Conservation (phyloP, 2,888 invertebrate species). For the Sepioteuthis lessoniana region DNA sequence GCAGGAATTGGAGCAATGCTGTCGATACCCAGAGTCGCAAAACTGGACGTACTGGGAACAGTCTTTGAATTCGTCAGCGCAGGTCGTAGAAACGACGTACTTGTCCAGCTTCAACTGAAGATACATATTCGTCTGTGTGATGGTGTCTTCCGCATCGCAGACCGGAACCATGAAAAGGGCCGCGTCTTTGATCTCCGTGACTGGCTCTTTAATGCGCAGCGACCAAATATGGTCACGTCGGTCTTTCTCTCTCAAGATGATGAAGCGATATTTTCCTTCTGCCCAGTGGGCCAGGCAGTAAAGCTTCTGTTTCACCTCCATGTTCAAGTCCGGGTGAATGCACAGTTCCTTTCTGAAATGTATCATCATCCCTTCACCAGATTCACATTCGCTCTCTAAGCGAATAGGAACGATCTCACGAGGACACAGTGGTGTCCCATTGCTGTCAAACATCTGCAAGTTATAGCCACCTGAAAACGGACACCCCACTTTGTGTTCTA, state of each 20-base stretch:
- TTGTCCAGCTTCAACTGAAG: constrained; percentile 53
- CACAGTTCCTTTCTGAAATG: constrained; percentile 63
- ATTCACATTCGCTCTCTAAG: constrained; percentile 69
- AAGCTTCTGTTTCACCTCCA: constrained; percentile 56
- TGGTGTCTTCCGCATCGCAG: constrained; percentile 59
- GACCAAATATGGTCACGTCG: constrained; percentile 57
- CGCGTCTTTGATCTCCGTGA: constrained; percentile 58
- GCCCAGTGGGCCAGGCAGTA: constrained; percentile 65
- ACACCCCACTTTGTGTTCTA: constrained; percentile 52
- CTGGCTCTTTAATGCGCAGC: constrained; percentile 59
- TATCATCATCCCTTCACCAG: constrained; percentile 65
- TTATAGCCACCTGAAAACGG: constrained; percentile 61
- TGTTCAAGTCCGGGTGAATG: constrained; percentile 57
- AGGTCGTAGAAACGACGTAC: constrained; percentile 57
- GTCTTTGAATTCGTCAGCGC: constrained; percentile 63
- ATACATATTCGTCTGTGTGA: constrained; percentile 54
- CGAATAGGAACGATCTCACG: constrained; percentile 56
- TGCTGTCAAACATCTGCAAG: constrained; percentile 54
- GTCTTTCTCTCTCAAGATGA: constrained; percentile 55
- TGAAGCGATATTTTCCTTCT: constrained; percentile 60
- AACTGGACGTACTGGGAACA: constrained; percentile 59
- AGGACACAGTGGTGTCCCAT: constrained; percentile 54
- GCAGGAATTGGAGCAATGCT: constrained; percentile 45
- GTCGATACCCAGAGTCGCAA: constrained; percentile 55
- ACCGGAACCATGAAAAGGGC: constrained; percentile 64